phyloP scores from a whole-genome alignment of 2,888 invertebrate genomes.

The Allophyes oxyacanthae region DNA sequence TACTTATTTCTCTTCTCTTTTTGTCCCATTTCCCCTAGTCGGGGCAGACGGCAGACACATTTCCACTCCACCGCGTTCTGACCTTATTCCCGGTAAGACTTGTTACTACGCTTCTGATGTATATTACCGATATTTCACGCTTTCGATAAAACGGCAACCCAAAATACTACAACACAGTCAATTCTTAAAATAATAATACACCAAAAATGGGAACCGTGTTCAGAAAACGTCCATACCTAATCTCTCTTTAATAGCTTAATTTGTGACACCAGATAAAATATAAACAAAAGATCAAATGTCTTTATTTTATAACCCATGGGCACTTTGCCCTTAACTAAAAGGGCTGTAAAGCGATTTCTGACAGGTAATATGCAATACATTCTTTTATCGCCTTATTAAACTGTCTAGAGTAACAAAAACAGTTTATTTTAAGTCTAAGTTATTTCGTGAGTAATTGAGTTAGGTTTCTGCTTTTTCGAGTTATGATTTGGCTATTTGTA shows the following conservation, averaged over 20 bases:
- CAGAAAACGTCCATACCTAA: constrained; percentile 6
- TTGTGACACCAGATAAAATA: constrained; percentile 24
- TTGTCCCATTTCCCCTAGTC: not conserved
- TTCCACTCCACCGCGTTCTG: not conserved
- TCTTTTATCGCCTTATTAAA: constrained; percentile 33
- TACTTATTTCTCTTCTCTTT: not conserved
- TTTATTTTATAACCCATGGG: constrained; percentile 21
- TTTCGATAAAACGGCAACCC: too few species aligned
- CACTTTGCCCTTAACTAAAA: constrained; percentile 22
- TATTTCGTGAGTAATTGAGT: constrained; percentile 34
- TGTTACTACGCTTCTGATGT: too few species aligned
- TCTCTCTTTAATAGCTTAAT: constrained; percentile 30
- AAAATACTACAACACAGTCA: too few species aligned
- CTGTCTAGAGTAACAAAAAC: constrained; percentile 29
- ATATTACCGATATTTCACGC: too few species aligned
- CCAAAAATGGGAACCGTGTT: not conserved
- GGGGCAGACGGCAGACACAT: constrained; percentile 1
- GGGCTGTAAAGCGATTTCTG: constrained; percentile 28
- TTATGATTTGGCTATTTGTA: constrained; percentile 56
- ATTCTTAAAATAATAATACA: constrained; percentile 1
- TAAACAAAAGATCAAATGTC: constrained; percentile 32
- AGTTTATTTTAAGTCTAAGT: constrained; percentile 32
- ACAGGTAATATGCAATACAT: constrained; percentile 38
- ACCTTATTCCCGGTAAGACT: too few species aligned
- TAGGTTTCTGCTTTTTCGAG: constrained; percentile 48